These are phyloP conservation scores for Lepidochrysops patricia DNA, from an alignment of 2,888 invertebrate species.

Conservation along the genomic window DNA sequence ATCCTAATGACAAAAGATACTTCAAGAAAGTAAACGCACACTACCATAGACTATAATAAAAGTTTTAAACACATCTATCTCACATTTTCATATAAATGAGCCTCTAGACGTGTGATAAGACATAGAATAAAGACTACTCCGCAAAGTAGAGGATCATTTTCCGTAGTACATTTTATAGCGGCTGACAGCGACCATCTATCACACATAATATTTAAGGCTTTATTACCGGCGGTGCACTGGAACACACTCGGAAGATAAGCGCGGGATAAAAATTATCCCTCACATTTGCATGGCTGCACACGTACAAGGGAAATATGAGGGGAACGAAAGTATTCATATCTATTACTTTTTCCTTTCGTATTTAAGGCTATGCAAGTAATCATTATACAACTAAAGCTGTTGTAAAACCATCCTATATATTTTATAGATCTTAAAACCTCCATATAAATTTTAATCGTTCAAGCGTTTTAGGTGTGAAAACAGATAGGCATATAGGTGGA, in stretches of 20 bases:
- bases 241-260: background rate
- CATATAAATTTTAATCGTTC: too few species aligned
- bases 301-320: background rate
- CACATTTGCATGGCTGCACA: background rate
- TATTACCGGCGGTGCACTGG: constrained; percentile 14
- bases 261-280: background rate
- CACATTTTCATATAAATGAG: constrained; percentile 16
- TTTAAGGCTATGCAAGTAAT: too few species aligned
- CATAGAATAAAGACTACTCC: constrained; percentile 43
- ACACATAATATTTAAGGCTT: constrained; percentile 27
- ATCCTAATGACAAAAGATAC: too few species aligned
- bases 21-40: too few species aligned
- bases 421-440: too few species aligned
- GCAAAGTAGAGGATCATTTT: constrained; percentile 43
- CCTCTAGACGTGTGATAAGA: constrained; percentile 34
- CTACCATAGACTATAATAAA: too few species aligned
- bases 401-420: too few species aligned
- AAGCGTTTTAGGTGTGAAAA: too few species aligned
- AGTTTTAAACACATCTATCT: background rate
- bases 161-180: constrained; percentile 35
- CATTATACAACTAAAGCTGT: too few species aligned
- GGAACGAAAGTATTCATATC: background rate
- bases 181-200: constrained; percentile 49
- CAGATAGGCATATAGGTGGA: too few species aligned
- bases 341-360: background rate